These are phyloP conservation scores for Sebastes schlegelii DNA, from an alignment of 2,113 vertebrate species.

Conservation along the genomic window DNA sequence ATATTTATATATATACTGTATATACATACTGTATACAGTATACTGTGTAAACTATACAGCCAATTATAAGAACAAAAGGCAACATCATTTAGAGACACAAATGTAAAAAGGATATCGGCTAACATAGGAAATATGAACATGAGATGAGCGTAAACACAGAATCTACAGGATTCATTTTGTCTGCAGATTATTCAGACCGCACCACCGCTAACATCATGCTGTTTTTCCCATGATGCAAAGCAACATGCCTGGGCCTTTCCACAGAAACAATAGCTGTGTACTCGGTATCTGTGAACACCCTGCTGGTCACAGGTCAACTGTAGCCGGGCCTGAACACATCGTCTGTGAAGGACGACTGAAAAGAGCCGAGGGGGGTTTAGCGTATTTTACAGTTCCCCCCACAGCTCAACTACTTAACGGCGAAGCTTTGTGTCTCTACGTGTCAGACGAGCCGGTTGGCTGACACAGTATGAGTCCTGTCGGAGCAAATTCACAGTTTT, in stretches of 20 bases:
- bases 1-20: no score
- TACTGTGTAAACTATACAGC: neutral
- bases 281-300: neutral
- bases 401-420: neutral
- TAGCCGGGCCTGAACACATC: neutral
- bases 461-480: neutral
- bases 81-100: neutral
- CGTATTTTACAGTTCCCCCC: neutral
- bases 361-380: conserved; percentile 5
- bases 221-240: conserved; percentile 43
- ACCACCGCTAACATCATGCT: neutral
- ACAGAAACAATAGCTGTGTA: conserved; percentile 22
- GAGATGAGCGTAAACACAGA: neutral
- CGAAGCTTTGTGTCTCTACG: neutral
- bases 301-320: conserved; percentile 19
- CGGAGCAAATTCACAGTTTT: neutral
- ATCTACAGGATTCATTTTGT: neutral
- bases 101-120: neutral
- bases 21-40: no score
- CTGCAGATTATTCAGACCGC: neutral
- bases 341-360: neutral
- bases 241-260: neutral
- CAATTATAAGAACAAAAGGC: neutral
- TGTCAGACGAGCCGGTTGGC: neutral
- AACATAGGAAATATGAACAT: neutral